Evolutionary conservation across 1,140 invertebrate genomes (phyloP).

Genomic region (Eciton burchellii): DNA sequence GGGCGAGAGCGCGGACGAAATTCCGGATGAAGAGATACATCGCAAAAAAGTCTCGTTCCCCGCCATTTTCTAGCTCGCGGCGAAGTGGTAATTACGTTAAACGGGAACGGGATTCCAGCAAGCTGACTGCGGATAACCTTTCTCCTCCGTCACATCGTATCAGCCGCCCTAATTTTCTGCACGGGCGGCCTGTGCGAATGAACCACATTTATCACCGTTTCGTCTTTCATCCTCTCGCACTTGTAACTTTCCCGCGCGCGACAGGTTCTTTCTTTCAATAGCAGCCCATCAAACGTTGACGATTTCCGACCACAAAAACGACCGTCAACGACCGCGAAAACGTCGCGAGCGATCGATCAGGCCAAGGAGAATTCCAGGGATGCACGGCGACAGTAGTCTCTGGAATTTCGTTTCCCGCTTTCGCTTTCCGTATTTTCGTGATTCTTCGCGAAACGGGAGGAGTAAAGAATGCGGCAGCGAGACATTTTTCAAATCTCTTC

Average conservation of each 20-base stretch:
- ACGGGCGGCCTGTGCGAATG: slow-evolving; percentile 11
- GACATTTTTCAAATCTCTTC: slow-evolving; percentile 39
- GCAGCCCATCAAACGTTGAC: neutral
- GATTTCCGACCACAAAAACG: neutral
- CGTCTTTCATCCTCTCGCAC: neutral
- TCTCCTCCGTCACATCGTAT: slow-evolving; percentile 34
- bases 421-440: neutral
- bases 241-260: neutral
- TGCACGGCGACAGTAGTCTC: neutral
- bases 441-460: slow-evolving; percentile 15
- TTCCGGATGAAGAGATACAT: slow-evolving; percentile 45
- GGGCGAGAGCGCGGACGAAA: neutral
- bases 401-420: neutral
- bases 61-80: slow-evolving; percentile 15
- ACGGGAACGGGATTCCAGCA: slow-evolving; percentile 33
- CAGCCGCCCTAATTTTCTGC: slow-evolving; percentile 41
- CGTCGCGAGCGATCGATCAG: neutral
- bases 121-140: slow-evolving; percentile 34
- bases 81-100: slow-evolving; percentile 48
- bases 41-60: slow-evolving; percentile 22
- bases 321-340: neutral
- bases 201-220: slow-evolving; percentile 19
- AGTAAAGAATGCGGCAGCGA: neutral
- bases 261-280: slow-evolving; percentile 32
- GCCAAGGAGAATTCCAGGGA: neutral